Evolutionary conservation across 2,797 vertebrate genomes (phyloP).

Genomic region (Peromyscus eremicus): DNA sequence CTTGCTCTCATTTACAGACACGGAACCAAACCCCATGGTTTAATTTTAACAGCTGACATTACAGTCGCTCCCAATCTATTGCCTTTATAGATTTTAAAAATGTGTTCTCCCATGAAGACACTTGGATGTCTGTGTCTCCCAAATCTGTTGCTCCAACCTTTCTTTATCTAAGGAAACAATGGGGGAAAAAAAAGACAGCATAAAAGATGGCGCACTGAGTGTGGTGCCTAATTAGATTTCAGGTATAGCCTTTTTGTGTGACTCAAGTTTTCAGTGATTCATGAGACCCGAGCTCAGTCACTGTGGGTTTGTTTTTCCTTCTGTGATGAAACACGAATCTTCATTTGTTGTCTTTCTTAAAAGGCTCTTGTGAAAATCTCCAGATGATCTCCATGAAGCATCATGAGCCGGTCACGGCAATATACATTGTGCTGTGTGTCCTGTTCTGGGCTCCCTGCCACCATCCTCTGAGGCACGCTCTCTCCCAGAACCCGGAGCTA

Average conservation of each 20-base stretch:
- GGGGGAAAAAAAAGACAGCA: neutral
- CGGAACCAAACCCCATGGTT: neutral
- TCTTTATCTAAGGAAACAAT: neutral
- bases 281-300: too few relatives aligned
- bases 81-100: neutral
- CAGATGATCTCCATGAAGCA: neutral
- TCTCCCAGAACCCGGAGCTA: neutral
- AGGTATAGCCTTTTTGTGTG: neutral
- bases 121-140: neutral
- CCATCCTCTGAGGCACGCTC: neutral
- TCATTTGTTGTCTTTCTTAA: neutral
- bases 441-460: neutral
- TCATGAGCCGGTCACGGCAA: neutral
- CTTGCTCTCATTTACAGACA: neutral
- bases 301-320: neutral
- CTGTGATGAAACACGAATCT: neutral
- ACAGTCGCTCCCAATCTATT: neutral
- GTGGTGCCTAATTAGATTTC: neutral
- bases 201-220: neutral
- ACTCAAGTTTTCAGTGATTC: neutral
- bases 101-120: neutral
- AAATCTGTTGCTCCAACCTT: neutral
- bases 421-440: neutral
- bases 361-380: neutral
- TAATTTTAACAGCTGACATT: conserved; percentile 29